These are phyloP conservation scores for Panagrolaimus sp. DNA, from an alignment of 1,140 invertebrate genomes.

Conservation along the genomic window DNA sequence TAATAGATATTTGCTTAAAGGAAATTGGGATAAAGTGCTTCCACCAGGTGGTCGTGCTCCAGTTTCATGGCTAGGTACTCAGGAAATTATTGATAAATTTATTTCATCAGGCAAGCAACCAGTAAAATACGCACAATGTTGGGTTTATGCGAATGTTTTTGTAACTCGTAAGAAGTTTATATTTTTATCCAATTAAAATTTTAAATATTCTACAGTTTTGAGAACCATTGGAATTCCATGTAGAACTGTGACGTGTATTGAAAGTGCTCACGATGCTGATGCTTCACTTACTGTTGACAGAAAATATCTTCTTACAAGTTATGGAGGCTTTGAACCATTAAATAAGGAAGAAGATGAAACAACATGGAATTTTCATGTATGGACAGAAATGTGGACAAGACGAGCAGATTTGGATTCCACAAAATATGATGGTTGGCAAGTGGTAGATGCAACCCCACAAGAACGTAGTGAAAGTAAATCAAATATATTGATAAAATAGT, in stretches of 20 bases:
- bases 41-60: neutral
- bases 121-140: conserved; percentile 5
- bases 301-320: neutral
- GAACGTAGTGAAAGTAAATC: neutral
- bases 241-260: neutral
- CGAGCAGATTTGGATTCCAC: neutral
- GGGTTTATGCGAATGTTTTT: neutral
- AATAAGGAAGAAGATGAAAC: neutral
- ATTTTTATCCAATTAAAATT: no score
- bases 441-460: neutral
- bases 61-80: neutral
- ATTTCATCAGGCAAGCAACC: neutral
- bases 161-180: conserved; percentile 3
- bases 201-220: neutral
- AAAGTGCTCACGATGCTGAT: neutral
- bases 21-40: neutral
- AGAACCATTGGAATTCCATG: neutral
- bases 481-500: no score
- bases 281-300: neutral
- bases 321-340: neutral
- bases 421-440: neutral
- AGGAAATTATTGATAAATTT: neutral
- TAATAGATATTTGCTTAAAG: neutral
- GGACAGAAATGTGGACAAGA: neutral
- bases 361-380: conserved; percentile 8